phyloP scores from a whole-genome alignment of 2,797 vertebrate species.

The Xyrichtys novacula region DNA sequence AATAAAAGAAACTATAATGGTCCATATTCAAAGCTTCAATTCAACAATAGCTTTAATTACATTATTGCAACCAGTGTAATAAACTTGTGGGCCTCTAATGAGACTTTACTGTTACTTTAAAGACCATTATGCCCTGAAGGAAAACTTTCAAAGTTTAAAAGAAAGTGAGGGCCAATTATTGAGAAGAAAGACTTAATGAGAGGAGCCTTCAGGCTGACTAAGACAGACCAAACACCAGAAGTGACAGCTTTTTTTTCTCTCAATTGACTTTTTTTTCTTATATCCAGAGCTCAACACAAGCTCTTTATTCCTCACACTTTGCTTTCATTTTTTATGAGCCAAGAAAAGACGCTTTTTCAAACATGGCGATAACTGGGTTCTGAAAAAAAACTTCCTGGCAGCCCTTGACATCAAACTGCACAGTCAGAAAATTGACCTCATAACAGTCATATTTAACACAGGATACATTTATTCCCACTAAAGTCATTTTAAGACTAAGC shows the following conservation, averaged over 20 bases:
- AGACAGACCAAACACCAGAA: conserved; percentile 9
- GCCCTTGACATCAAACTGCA: too few relatives aligned
- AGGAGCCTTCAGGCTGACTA: not conserved
- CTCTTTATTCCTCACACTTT: not conserved
- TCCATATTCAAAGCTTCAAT: not conserved
- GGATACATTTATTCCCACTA: too few relatives aligned
- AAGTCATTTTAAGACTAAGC: too few relatives aligned
- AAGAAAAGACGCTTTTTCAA: not conserved
- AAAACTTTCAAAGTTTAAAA: conserved; percentile 29
- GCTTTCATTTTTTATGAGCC: not conserved
- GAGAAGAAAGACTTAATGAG: conserved; percentile 24
- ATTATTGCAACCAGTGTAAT: not conserved
- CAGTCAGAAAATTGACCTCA: too few relatives aligned
- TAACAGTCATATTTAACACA: too few relatives aligned
- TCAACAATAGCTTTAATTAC: not conserved
- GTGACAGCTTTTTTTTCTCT: conserved; percentile 9
- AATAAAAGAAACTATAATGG: too few relatives aligned
- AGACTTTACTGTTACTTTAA: conserved; percentile 3
- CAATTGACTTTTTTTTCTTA: not conserved
- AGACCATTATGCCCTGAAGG: not conserved
- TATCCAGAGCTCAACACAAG: not conserved
- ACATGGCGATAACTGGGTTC: not conserved
- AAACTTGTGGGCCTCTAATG: not conserved
- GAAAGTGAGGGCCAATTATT: conserved; percentile 22
- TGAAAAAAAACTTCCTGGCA: too few relatives aligned